Base-by-base conservation (phyloP, 2,888 invertebrate species). In the Amphiduros pacificus region DNA sequence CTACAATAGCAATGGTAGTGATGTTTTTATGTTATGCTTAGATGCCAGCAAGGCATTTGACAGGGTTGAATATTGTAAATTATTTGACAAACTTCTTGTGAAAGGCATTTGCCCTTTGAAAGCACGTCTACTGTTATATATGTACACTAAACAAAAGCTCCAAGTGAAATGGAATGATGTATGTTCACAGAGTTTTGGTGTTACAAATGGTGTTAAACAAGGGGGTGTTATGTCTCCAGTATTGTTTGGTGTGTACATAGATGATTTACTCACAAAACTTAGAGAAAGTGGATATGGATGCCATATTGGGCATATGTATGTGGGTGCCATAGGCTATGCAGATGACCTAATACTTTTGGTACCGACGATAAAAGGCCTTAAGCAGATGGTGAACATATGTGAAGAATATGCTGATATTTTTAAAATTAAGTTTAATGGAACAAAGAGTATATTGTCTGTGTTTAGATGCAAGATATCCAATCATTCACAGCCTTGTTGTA, bases 11-110 rank as follows among this genome's bases (percentile, higher is more conserved):
- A 22, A 22, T 44, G 44, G 44, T n/a, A 44, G 44, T 22, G n/a
- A 44, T 22, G n/a, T 44, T 44, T 44, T n/a, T 44, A 22, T 44
- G 6, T n/a, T 44, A 44, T 44, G 44, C n/a, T 22, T 44, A 20
- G 44, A 44, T 17, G 44, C 44, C 44, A 44, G 44, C n/a, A 44
- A 44, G n/a, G 44, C 44, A 9, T 44, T 44, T 22, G 44, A 44
- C n/a, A 44, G 44, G n/a, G 44, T 44, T n/a, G 44, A 44, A 44
- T 44, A 44, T 44, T n/a, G n/a, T 5, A 5, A 44, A 22, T 17
- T 44, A 17, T 44, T 44, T 44, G 20, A 44, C n/a, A n/a, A 22
- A 5, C 44, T 44, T n/a, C 44, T 44, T n/a, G n/a, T n/a, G n/a
- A n/a, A n/a, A n/a, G n/a, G n/a, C n/a, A n/a, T n/a, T n/a, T n/a